Evolutionary conservation across 1,140 invertebrate species (phyloP).

Genomic region (Magallana gigas): DNA sequence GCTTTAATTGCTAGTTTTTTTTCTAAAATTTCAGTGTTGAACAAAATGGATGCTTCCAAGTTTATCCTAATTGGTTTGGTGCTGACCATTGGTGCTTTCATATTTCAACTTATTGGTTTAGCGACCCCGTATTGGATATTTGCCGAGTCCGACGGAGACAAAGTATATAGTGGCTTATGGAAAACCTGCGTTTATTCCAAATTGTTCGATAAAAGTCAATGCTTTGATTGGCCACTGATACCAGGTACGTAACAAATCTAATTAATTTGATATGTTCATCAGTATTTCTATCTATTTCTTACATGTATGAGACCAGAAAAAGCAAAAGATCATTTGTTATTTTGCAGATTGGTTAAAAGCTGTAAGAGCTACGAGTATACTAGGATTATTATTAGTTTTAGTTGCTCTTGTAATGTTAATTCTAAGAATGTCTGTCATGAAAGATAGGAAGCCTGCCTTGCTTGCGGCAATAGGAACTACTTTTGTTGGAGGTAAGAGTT

Average conservation of each 20-base stretch:
- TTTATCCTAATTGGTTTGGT: neutral
- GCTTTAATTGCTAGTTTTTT: neutral
- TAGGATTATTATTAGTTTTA: neutral
- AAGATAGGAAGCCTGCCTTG: neutral
- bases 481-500: neutral
- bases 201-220: too few species aligned
- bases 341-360: neutral
- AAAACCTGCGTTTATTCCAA: neutral
- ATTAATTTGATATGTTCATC: too few species aligned
- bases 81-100: neutral
- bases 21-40: neutral
- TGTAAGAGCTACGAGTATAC: neutral
- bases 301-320: too few species aligned
- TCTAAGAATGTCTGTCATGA: neutral
- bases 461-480: neutral
- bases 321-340: neutral
- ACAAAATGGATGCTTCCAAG: neutral
- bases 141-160: neutral
- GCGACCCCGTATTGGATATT: neutral
- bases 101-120: constrained; percentile 20
- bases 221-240: too few species aligned
- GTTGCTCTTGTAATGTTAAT: neutral
- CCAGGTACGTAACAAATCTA: too few species aligned
- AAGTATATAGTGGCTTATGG: neutral
- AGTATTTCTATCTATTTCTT: too few species aligned